phyloP scores from a whole-genome alignment of 2,113 vertebrate species.

The Paraplagusia blochii region DNA sequence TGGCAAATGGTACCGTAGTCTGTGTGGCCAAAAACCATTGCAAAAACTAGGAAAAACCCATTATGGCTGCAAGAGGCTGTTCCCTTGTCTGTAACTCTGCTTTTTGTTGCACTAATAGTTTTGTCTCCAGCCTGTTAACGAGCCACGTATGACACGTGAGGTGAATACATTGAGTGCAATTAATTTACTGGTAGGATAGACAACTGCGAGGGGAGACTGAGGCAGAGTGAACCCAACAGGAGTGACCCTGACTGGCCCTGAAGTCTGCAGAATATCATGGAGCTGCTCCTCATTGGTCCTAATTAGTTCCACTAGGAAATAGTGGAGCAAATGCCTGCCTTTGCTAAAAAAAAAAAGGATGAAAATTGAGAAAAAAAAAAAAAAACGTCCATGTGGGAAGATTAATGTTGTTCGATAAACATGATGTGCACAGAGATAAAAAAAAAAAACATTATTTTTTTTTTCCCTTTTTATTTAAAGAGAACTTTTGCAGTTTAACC shows the following conservation, averaged over 20 bases:
- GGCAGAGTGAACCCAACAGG: background rate
- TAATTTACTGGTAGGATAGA: constrained; percentile 12
- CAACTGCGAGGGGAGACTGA: background rate
- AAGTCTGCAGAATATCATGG: constrained; percentile 27
- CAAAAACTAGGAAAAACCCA: constrained; percentile 7
- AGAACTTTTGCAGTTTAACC: too few species aligned
- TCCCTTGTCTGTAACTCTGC: constrained; percentile 20
- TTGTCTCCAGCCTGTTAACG: constrained; percentile 38
- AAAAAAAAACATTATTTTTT: too few species aligned
- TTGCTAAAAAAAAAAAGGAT: constrained; percentile 8
- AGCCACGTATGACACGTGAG: constrained; percentile 34
- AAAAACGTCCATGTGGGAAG: constrained; percentile 9
- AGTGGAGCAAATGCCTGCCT: constrained; percentile 22
- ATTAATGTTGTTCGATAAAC: constrained; percentile 16
- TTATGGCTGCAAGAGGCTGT: constrained; percentile 17
- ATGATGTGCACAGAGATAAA: background rate
- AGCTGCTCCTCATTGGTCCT: constrained; percentile 41
- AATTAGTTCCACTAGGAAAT: constrained; percentile 44
- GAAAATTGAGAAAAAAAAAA: background rate
- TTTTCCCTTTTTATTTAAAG: too few species aligned
- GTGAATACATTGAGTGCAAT: constrained; percentile 25
- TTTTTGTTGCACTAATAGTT: constrained; percentile 16
- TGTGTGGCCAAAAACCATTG: constrained; percentile 4
- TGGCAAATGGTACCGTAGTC: background rate
- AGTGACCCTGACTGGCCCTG: background rate